Evolutionary conservation across 2,888 invertebrate species (phyloP).

Genomic region (Perizoma affinitatum): DNA sequence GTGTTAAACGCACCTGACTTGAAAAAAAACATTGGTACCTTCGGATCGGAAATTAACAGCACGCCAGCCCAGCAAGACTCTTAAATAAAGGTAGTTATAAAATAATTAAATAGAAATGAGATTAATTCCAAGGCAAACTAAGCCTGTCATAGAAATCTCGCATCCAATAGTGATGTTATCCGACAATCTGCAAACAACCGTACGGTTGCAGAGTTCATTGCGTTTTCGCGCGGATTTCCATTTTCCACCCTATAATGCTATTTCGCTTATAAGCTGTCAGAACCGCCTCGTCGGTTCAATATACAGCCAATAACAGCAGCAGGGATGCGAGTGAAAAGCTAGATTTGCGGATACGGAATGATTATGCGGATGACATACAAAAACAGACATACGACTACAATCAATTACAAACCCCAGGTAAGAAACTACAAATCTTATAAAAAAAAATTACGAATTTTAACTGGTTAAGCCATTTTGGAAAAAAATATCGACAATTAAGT

Average conservation of each 20-base stretch:
- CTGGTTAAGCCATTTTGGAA: too few relatives aligned
- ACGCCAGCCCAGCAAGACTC: too few relatives aligned
- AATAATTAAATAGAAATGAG: neutral
- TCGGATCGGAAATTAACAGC: too few relatives aligned
- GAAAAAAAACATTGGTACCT: too few relatives aligned
- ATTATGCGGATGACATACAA: too few relatives aligned
- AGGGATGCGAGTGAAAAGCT: neutral
- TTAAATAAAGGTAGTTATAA: too few relatives aligned
- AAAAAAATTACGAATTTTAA: too few relatives aligned
- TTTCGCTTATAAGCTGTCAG: constrained; percentile 48
- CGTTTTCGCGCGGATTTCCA: constrained; percentile 14
- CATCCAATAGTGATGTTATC: constrained; percentile 12
- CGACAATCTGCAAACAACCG: constrained; percentile 9
- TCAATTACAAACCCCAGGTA: too few relatives aligned
- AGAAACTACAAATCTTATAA: too few relatives aligned
- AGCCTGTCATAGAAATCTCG: constrained; percentile 7
- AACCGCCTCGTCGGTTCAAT: constrained; percentile 35
- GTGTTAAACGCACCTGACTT: too few relatives aligned
- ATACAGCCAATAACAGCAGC: constrained; percentile 14
- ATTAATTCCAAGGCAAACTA: neutral
- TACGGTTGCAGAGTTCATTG: constrained; percentile 14
- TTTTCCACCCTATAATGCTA: constrained; percentile 40
- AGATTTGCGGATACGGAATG: constrained; percentile 7
- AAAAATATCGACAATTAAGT: too few relatives aligned
- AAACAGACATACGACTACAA: too few relatives aligned